A percentile compares a stretch with the other conserved stretches of the same genome.
Conservation (phyloP, 1,140 invertebrate species). For the Paralvinella palmiformis region DNA sequence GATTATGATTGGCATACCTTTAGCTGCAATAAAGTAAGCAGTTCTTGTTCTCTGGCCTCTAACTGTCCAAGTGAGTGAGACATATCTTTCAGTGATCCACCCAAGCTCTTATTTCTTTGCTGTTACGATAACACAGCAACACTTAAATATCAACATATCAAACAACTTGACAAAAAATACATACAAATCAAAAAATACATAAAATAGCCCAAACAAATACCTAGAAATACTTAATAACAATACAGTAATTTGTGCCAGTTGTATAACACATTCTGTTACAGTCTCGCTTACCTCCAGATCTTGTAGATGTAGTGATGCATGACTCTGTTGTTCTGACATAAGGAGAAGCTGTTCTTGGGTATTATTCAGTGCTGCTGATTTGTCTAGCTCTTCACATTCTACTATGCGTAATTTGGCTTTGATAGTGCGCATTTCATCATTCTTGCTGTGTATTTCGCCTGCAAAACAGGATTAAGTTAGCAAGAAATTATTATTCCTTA, state of each 20-base stretch:
- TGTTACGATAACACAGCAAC: constrained; percentile 11
- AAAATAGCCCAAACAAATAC: too few species aligned
- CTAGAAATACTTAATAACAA: too few species aligned
- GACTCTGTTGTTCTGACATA: constrained; percentile 19
- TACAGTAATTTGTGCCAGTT: too few species aligned
- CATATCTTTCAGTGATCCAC: constrained; percentile 18
- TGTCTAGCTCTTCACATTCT: constrained; percentile 12
- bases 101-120: constrained; percentile 24
- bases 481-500: too few species aligned
- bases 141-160: too few species aligned
- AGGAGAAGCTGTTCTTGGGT: constrained; percentile 20
- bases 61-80: constrained; percentile 17
- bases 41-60: constrained; percentile 30
- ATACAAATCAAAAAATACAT: too few species aligned
- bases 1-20: constrained; percentile 26
- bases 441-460: constrained; percentile 13
- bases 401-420: constrained; percentile 11
- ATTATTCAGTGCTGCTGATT: constrained; percentile 12
- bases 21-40: constrained; percentile 27
- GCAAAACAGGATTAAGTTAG: too few species aligned
- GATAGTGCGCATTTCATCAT: constrained; percentile 11
- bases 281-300: constrained; percentile 18
- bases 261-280: too few species aligned
- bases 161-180: too few species aligned
- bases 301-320: constrained; percentile 7